Conservation (phyloP, 1,140 invertebrate genomes). For the Drosophila dunni region DNA sequence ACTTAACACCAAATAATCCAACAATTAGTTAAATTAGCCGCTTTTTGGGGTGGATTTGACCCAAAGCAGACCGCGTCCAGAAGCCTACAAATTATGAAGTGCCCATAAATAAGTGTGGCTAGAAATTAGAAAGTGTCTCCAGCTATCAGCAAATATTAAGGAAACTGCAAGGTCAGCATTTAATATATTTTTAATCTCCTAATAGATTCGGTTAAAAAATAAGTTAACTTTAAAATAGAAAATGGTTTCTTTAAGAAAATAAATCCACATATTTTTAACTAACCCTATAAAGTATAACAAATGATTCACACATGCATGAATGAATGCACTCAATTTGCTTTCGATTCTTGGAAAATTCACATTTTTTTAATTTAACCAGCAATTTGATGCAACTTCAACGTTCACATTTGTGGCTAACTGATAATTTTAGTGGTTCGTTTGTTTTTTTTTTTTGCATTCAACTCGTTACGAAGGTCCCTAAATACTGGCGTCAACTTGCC, state of each 20-base stretch:
- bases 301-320: neutral
- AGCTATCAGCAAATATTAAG: neutral
- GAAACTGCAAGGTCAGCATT: neutral
- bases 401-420: slow-evolving; percentile 33
- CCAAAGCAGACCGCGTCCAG: slow-evolving; percentile 1
- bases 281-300: neutral
- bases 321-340: slow-evolving; percentile 22
- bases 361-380: slow-evolving; percentile 17
- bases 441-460: neutral
- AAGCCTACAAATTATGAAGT: slow-evolving; percentile 3
- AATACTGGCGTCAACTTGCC: slow-evolving; percentile 35
- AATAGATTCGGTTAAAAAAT: too few species aligned
- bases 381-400: slow-evolving; percentile 26
- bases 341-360: slow-evolving; percentile 15
- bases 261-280: too few species aligned
- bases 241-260: neutral
- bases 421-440: slow-evolving; percentile 27
- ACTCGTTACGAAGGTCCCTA: neutral
- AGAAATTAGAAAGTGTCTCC: neutral
- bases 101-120: neutral
- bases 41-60: slow-evolving; percentile 18
- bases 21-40: slow-evolving; percentile 74
- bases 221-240: too few species aligned
- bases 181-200: neutral
- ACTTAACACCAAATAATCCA: slow-evolving; percentile 61